Percentiles rank a stretch among this genome's conserved stretches.
Evolutionary conservation across 1,140 invertebrate genomes (phyloP).

Genomic region (Drosophila sturtevanti): DNA sequence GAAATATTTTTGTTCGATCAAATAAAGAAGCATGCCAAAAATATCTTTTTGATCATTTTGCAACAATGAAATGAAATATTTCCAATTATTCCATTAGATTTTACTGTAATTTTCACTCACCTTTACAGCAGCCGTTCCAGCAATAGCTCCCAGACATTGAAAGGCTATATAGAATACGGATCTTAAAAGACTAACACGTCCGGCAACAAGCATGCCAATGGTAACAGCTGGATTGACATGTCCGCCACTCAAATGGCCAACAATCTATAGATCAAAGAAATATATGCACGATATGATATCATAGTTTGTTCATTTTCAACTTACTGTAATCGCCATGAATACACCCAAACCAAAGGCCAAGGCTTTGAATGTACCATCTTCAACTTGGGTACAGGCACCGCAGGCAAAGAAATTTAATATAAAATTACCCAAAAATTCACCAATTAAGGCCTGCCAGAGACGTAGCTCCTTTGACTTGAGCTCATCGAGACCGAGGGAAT

Average conservation of each 20-base stretch:
- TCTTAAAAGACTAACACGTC: slow-evolving; percentile 90
- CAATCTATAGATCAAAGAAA: slow-evolving; percentile 83
- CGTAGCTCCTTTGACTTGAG: slow-evolving; percentile 86
- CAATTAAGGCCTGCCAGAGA: slow-evolving; percentile 88
- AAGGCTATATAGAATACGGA: slow-evolving; percentile 91
- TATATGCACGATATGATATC: neutral
- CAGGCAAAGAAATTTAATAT: slow-evolving; percentile 93
- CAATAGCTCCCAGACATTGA: slow-evolving; percentile 92
- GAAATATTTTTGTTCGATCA: neutral
- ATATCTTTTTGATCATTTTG: neutral
- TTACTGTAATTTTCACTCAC: slow-evolving; percentile 34
- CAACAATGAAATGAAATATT: no score
- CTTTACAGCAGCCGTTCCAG: slow-evolving; percentile 89
- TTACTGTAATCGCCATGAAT: slow-evolving; percentile 90
- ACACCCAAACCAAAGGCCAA: slow-evolving; percentile 94
- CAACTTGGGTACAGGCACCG: slow-evolving; percentile 85
- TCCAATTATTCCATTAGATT: neutral
- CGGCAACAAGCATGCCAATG: slow-evolving; percentile 89
- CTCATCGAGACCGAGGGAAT: slow-evolving; percentile 87
- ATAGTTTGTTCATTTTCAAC: slow-evolving; percentile 17
- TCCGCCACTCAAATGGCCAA: slow-evolving; percentile 94
- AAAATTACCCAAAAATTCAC: slow-evolving; percentile 92
- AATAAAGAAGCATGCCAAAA: no score
- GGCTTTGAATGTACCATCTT: slow-evolving; percentile 89
- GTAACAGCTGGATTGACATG: slow-evolving; percentile 97